Evolutionary conservation across 1,140 invertebrate genomes (phyloP), one percentile per base, ranked within the genome.

Genomic region (Stegodyphus dumicola): DNA sequence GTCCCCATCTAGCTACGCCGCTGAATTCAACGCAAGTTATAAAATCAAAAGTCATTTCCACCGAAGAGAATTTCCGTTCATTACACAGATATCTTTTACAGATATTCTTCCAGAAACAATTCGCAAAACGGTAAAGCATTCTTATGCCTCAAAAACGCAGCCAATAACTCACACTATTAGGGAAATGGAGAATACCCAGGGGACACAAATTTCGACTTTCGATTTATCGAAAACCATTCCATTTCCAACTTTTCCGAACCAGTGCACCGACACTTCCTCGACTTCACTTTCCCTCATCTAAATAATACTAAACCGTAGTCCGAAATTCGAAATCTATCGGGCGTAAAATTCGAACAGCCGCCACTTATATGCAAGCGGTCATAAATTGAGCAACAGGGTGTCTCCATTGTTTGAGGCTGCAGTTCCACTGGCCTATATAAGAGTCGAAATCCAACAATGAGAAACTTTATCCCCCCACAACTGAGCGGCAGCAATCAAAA

Each of bases 361-460:
- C 54, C 2, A 65, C 18, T 7, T 11, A 13, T 18, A 17, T 6
- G 52, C 7, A 75, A 54, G 6, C 78, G 78, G 70, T 54, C 81
- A 77, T 85, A 85, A 85, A 85, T 85, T 85, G 81, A 11, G 81
- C 73, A 85, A 85, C 52, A 69, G 73, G 81, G 81, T 85, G 73
- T 76, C 52, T 75, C 81, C 53, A 85, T 85, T 85, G 81, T 81
- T 85, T 51, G 11, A 18, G 52, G 73, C 64, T 15, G 81, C 73
- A 84, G 81, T 77, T 77, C 81, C 66, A 85, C 17, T 85, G 81
- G 81, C 81, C 81, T 85, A 85, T 17, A 85, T 85, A 81, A 13
- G 70, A 53, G 18, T 51, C 53, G 78, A 53, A 33, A 11, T 15
- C 71, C 69, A 81, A 81, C 79, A 81, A 81, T 81, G 79, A 60